Conservation (phyloP, 2,888 invertebrate genomes). For the Mactromeris polynyma region DNA sequence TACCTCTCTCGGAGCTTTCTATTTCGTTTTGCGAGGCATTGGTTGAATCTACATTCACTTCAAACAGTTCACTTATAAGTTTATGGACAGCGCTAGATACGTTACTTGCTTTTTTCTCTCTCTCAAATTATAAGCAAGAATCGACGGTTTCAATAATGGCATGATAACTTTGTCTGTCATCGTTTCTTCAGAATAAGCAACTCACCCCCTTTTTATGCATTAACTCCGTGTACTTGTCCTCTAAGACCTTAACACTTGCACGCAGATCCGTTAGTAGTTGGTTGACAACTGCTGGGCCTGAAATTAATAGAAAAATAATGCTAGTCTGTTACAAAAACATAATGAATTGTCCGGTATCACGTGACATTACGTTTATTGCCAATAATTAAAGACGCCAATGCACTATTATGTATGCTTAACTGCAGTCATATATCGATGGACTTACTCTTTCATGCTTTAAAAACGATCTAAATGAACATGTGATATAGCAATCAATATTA, state of each 20-base stretch:
- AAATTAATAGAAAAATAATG: neutral
- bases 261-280: slow-evolving; percentile 78
- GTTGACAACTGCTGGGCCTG: slow-evolving; percentile 81
- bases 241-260: slow-evolving; percentile 75
- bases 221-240: slow-evolving; percentile 77
- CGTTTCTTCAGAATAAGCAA: neutral
- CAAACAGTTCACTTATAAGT: neutral
- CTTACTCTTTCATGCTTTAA: no score
- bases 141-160: neutral
- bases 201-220: slow-evolving; percentile 70
- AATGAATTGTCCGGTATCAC: neutral
- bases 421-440: no score
- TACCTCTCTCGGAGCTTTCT: no score
- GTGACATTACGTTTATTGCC: neutral
- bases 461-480: no score
- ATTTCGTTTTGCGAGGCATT: no score
- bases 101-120: neutral
- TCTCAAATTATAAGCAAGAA: neutral
- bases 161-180: neutral
- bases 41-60: no score
- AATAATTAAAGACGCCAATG: neutral
- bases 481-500: neutral
- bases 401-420: neutral
- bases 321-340: neutral
- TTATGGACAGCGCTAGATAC: neutral